Evolutionary conservation across 2,888 invertebrate species (phyloP).

Genomic region (Eristalis pertinax): DNA sequence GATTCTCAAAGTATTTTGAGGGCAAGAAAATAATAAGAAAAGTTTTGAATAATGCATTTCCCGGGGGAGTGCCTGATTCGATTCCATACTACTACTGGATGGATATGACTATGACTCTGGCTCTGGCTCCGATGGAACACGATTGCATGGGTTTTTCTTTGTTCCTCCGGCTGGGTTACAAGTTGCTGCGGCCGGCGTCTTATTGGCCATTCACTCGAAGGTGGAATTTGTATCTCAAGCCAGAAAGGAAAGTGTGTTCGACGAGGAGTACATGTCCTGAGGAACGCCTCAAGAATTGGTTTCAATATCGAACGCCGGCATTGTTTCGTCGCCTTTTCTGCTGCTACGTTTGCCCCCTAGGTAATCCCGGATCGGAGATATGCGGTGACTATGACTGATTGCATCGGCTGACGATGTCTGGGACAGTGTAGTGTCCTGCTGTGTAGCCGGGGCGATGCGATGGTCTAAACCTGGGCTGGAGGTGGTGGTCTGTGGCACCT

Average conservation of each 20-base stretch:
- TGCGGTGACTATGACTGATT: slow-evolving; percentile 66
- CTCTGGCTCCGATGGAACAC: slow-evolving; percentile 23
- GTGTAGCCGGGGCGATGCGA: neutral
- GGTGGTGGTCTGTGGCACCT: neutral
- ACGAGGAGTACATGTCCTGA: slow-evolving; percentile 16
- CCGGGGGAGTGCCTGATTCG: slow-evolving; percentile 64
- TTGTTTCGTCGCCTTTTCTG: slow-evolving; percentile 17
- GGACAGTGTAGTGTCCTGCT: slow-evolving; percentile 6
- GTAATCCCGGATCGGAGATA: slow-evolving; percentile 56
- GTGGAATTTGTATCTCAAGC: slow-evolving; percentile 11
- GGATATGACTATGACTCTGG: neutral
- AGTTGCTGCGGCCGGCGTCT: slow-evolving; percentile 17
- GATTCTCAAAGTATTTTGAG: slow-evolving; percentile 33
- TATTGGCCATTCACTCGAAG: slow-evolving; percentile 12
- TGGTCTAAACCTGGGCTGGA: neutral
- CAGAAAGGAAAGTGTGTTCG: slow-evolving; percentile 24
- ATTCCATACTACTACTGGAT: slow-evolving; percentile 41
- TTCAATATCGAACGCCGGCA: slow-evolving; percentile 31
- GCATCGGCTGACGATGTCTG: slow-evolving; percentile 58
- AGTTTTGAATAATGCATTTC: slow-evolving; percentile 72
- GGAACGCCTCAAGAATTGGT: slow-evolving; percentile 30
- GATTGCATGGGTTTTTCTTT: slow-evolving; percentile 45
- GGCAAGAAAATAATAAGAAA: slow-evolving; percentile 69
- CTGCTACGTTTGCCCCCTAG: neutral
- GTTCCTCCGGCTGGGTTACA: slow-evolving; percentile 6